These are phyloP conservation scores for Isaurus tuberculatus DNA, from an alignment of 92 coral and sea anemone species.

Conservation along the genomic window DNA sequence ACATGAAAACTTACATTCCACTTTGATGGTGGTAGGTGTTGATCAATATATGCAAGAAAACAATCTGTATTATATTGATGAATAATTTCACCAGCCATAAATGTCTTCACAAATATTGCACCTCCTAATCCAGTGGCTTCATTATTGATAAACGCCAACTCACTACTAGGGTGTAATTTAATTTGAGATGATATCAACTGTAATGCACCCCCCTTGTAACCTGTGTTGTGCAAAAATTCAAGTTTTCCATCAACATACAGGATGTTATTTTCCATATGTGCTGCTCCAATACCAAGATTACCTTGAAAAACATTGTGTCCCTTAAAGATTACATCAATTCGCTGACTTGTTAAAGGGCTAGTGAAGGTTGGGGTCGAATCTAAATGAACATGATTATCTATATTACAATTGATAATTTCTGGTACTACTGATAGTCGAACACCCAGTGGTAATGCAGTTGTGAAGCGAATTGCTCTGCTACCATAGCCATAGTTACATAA, in stretches of 20 bases:
- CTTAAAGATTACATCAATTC: slow-evolving; percentile 66
- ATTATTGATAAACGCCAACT: slow-evolving; percentile 72
- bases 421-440: slow-evolving; percentile 10
- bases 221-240: slow-evolving; percentile 67
- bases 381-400: slow-evolving; percentile 12
- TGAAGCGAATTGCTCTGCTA: slow-evolving; percentile 28
- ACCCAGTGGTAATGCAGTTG: slow-evolving; percentile 30
- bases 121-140: slow-evolving; percentile 79
- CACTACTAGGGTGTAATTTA: slow-evolving; percentile 74
- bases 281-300: slow-evolving; percentile 83
- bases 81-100: slow-evolving; percentile 69
- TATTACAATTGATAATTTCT: slow-evolving; percentile 30
- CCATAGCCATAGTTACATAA: slow-evolving; percentile 14
- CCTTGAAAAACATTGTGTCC: slow-evolving; percentile 74
- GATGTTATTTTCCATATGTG: slow-evolving; percentile 64
- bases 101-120: slow-evolving; percentile 70
- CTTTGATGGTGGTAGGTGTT: slow-evolving; percentile 59
- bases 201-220: slow-evolving; percentile 79
- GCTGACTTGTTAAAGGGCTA: slow-evolving; percentile 78
- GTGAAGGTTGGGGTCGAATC: slow-evolving; percentile 59
- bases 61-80: slow-evolving; percentile 83
- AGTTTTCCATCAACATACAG: slow-evolving; percentile 77
- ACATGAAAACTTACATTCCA: slow-evolving; percentile 80
- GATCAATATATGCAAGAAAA: slow-evolving; percentile 75
- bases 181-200: slow-evolving; percentile 78